These are phyloP conservation scores for Lathronympha strigana DNA, from an alignment of 2,888 invertebrate genomes.

Conservation along the genomic window DNA sequence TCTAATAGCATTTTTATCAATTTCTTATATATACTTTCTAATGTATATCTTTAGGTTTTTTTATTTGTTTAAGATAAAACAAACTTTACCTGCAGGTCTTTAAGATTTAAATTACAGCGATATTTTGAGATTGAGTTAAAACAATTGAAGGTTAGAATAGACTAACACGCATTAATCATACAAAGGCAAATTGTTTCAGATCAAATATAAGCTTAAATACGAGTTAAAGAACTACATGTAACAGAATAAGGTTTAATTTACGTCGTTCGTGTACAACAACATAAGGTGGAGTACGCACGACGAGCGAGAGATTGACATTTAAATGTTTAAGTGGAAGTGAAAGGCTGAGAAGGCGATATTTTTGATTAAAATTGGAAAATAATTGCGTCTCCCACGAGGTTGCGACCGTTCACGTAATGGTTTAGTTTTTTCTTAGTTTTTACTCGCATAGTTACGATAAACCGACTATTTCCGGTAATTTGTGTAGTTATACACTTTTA, in stretches of 20 bases:
- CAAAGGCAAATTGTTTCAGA: slow-evolving; percentile 78
- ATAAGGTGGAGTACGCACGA: slow-evolving; percentile 64
- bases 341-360: slow-evolving; percentile 79
- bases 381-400: slow-evolving; percentile 83
- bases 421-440: slow-evolving; percentile 61
- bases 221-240: slow-evolving; percentile 50
- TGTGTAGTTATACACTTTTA: slow-evolving; percentile 44
- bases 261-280: slow-evolving; percentile 42
- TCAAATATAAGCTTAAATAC: slow-evolving; percentile 46
- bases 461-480: slow-evolving; percentile 69
- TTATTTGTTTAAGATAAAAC: slow-evolving; percentile 35
- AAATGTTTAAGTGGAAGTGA: slow-evolving; percentile 83
- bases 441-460: slow-evolving; percentile 67
- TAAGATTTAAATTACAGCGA: slow-evolving; percentile 50
- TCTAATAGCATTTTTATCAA: slow-evolving; percentile 72
- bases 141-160: slow-evolving; percentile 61
- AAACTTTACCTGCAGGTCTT: slow-evolving; percentile 34
- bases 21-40: slow-evolving; percentile 70
- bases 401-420: slow-evolving; percentile 65
- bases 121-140: slow-evolving; percentile 43
- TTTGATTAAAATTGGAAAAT: slow-evolving; percentile 84
- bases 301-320: slow-evolving; percentile 80
- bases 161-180: slow-evolving; percentile 78
- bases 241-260: slow-evolving; percentile 50
- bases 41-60: slow-evolving; percentile 55